Conservation (phyloP, 2,797 vertebrate species). For the Cirrhinus molitorella region DNA sequence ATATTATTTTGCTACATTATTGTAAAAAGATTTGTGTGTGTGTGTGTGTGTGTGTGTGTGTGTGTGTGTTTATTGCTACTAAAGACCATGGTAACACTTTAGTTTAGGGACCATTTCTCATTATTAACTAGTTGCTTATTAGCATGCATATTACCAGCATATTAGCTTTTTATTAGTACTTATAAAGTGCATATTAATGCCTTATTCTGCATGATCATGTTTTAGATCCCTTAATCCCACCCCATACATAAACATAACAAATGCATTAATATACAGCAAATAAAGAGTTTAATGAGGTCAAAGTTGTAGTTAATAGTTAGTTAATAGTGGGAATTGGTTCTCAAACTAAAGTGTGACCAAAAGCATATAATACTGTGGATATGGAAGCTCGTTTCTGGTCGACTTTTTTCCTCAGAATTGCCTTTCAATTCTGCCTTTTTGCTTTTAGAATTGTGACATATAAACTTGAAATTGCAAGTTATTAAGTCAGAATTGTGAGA, state of each 20-base stretch:
- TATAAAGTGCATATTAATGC: background rate
- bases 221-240: too few relatives aligned
- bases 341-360: background rate
- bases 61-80: background rate
- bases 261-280: background rate
- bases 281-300: background rate
- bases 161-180: background rate
- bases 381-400: too few relatives aligned
- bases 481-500: too few relatives aligned
- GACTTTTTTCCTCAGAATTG: too few relatives aligned
- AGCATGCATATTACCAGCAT: too few relatives aligned
- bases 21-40: background rate
- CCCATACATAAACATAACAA: background rate
- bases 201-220: too few relatives aligned
- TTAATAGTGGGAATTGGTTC: background rate
- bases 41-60: background rate
- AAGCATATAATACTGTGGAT: background rate
- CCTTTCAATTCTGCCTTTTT: too few relatives aligned
- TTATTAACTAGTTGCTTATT: too few relatives aligned
- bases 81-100: background rate
- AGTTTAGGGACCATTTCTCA: background rate
- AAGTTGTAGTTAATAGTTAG: too few relatives aligned
- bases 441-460: too few relatives aligned
- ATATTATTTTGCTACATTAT: background rate
- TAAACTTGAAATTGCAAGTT: too few relatives aligned